Base-by-base conservation (phyloP, 2,113 vertebrate species). In the Verasper variegatus region DNA sequence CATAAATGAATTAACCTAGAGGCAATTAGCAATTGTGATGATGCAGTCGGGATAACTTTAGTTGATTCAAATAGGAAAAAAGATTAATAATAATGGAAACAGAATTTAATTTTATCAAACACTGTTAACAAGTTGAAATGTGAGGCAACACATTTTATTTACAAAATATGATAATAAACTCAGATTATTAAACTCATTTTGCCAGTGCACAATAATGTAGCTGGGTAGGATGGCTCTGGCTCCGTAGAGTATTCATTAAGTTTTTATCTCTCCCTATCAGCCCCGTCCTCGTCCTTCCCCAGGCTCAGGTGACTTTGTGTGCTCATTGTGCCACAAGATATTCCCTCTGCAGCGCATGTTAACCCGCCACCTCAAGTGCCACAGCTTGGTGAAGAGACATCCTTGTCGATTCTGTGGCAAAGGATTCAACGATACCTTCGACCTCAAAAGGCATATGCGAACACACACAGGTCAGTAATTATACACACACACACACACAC, bases 351-450 rank as follows among this genome's bases (percentile, higher is more conserved):
- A 97, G 88, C 95, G 96, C 62, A 96, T 97, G 96, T 73, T 97
- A 69, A 97, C 95, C 0, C 94, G 96, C 0, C 97, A 97, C 88
- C 92, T 96, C 24, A 98, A 97, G 86, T 96, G 96, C 81, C 96
- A 98, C 92, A 97, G 94, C 84, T 69, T 95, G 1, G 88, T 95
- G 3, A 96, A 96, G 78, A 94, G 94, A 71, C 96, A 97, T 15
- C 81, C 92, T 0, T 97, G 97, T 80, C 84, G 77, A 18, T 98
- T 83, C 84, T 98, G 96, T 51, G 93, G 93, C 15, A 98, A 97
- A 81, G 97, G 96, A 66, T 98, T 98, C 87, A 97, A 97, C 0
- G 96, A 98, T 17, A 96, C 96, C 68, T 98, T 97, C 0, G 97
- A 98, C 83, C 95, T 97, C 72, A 97, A 97, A 92, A 95, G 96